Base-by-base conservation (phyloP, 2,888 invertebrate genomes). In the Punctoribates punctum region DNA sequence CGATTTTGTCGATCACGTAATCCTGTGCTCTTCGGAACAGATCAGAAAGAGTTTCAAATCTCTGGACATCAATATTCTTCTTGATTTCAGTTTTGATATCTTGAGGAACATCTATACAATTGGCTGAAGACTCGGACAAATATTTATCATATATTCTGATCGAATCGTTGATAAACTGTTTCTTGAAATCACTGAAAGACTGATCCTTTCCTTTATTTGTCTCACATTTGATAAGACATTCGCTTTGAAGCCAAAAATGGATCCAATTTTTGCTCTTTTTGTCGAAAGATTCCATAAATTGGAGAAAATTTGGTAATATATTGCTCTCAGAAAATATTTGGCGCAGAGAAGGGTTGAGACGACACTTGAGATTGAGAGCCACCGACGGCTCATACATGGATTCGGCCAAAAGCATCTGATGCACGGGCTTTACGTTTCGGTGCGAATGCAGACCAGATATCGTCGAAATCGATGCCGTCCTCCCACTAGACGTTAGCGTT, bases 271-370 rank as follows among this genome's bases (percentile, higher is more conserved):
- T 81, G 8, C 88, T 88, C 77, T 89, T 89, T 0, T 81, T 81
- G 27, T 80, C 81, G 79, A 88, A 87, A n/a, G 89, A 86, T 82
- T 94, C 92, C 88, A 96, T 88, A 84, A 89, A 96, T 82, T 93
- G 92, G 75, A 93, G 88, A 83, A 95, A 92, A 84, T 92, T 92
- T 70, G 90, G 89, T 34, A 94, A 85, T 76, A 91, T 91, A 82
- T 89, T 89, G 83, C 91, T 91, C 84, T 93, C 92, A 34, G 87
- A 85, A 20, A 96, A 86, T 79, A 93, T 89, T 81, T 94, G 91
- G 77, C 87, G 85, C 77, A 95, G 85, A 74, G 88, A 90, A 85
- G 91, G 89, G 5, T 91, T 90, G 74, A 94, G 81, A 11, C 83
- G 80, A n/a, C 84, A 84, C 65, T 80, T 80, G 1, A 78, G 78